Evolutionary conservation across 2,113 vertebrate genomes (phyloP).

Genomic region (Rhinopomastus cyanomelas): DNA sequence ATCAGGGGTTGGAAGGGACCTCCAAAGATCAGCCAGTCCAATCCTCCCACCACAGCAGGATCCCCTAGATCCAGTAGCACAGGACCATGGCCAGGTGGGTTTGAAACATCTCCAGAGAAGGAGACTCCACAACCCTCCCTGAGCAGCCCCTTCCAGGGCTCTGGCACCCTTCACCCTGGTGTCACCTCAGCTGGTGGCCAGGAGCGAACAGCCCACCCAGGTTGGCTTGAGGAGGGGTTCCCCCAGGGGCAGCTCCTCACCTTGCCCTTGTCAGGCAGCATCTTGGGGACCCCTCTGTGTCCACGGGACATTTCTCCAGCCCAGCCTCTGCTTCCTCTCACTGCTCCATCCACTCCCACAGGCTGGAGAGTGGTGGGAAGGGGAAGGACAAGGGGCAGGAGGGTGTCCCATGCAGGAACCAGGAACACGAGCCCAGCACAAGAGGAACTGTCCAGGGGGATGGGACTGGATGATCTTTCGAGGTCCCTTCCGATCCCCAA

Average conservation of each 20-base stretch:
- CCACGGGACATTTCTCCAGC: background rate
- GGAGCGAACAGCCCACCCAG: rapidly evolving
- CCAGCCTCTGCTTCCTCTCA: background rate
- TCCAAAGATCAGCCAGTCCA: no score
- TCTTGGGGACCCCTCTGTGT: background rate
- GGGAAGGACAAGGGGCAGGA: background rate
- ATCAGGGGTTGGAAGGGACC: no score
- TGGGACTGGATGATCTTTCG: no score
- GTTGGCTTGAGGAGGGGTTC: no score
- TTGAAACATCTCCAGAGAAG: no score
- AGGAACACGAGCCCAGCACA: background rate
- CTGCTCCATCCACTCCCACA: background rate
- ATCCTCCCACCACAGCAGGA: no score
- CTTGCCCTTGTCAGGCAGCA: background rate
- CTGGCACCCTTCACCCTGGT: rapidly evolving
- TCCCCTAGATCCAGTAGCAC: no score
- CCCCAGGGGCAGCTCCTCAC: background rate
- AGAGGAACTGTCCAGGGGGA: background rate
- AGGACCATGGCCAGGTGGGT: no score
- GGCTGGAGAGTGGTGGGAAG: background rate
- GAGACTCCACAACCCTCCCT: no score
- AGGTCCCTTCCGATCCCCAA: no score
- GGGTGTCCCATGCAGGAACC: background rate
- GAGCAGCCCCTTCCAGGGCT: no score
- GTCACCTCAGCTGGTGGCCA: background rate